Conservation (phyloP, 2,888 invertebrate genomes). For the Hemithea aestivaria region DNA sequence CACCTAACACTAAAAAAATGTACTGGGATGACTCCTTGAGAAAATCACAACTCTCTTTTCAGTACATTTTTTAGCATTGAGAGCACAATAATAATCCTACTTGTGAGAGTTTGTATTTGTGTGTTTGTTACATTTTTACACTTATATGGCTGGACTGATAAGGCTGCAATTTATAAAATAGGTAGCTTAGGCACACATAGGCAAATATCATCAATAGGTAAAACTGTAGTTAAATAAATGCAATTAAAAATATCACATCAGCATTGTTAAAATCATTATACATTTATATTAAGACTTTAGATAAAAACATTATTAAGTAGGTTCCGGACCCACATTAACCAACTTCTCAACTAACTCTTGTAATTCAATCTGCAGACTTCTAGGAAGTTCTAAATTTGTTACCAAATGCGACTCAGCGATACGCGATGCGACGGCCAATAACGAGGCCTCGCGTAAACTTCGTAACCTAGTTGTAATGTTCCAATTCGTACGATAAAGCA, state of each 20-base stretch:
- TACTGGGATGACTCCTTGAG: no score
- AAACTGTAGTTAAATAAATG: no score
- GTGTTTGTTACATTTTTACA: no score
- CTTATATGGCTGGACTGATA: no score
- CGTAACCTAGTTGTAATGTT: constrained; percentile 75
- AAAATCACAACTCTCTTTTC: no score
- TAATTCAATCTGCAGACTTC: constrained; percentile 55
- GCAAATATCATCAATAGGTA: neutral
- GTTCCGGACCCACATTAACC: constrained; percentile 7
- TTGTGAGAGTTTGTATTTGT: no score
- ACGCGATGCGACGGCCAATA: constrained; percentile 63
- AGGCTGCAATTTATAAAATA: no score
- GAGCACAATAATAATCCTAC: no score
- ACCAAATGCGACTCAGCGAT: constrained; percentile 49
- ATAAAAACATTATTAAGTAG: constrained; percentile 6
- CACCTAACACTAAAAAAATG: no score
- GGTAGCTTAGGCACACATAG: neutral
- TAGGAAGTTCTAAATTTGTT: constrained; percentile 60
- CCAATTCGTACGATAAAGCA: constrained; percentile 60
- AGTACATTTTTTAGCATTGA: no score
- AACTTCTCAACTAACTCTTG: constrained; percentile 30
- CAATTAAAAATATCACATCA: no score
- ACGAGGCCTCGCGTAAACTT: constrained; percentile 60
- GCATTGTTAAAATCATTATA: no score
- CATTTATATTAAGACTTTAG: neutral